These are phyloP conservation scores for Urocitellus parryii DNA, from an alignment of 2,113 vertebrate species.

Conservation along the genomic window DNA sequence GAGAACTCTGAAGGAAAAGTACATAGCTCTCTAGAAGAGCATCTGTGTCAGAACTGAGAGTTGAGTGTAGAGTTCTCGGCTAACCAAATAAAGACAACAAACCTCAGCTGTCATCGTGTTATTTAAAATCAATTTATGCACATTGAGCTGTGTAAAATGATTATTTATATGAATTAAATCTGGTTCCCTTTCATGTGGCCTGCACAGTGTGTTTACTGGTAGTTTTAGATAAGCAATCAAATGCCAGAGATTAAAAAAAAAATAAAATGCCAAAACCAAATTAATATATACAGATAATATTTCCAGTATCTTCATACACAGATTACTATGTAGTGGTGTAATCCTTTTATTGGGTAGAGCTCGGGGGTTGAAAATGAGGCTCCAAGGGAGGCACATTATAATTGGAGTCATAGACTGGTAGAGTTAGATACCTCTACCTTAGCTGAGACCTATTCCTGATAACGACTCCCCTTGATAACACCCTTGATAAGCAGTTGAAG, in stretches of 20 bases:
- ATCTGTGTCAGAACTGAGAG: neutral
- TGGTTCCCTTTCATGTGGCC: neutral
- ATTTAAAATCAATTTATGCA: neutral
- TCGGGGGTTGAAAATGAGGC: neutral
- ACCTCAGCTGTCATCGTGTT: neutral
- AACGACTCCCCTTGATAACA: neutral
- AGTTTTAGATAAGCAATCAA: neutral
- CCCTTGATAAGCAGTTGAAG: neutral
- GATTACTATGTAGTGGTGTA: neutral
- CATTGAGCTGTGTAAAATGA: neutral
- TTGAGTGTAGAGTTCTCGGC: neutral
- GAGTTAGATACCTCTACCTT: neutral
- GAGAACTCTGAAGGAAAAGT: constrained; percentile 54
- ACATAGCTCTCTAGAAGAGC: neutral
- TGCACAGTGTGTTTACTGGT: neutral
- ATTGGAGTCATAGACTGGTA: neutral
- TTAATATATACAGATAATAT: neutral
- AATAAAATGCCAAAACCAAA: constrained; percentile 29
- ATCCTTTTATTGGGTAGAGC: neutral
- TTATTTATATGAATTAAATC: constrained; percentile 3
- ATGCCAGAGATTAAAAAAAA: neutral
- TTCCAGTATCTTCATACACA: neutral
- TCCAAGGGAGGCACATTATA: neutral
- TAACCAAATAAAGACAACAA: neutral
- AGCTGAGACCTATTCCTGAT: neutral